Percentiles rank a stretch among this genome's conserved stretches.
These are phyloP conservation scores for Bombus huntii DNA, from an alignment of 1,140 invertebrate species.

Conservation along the genomic window DNA sequence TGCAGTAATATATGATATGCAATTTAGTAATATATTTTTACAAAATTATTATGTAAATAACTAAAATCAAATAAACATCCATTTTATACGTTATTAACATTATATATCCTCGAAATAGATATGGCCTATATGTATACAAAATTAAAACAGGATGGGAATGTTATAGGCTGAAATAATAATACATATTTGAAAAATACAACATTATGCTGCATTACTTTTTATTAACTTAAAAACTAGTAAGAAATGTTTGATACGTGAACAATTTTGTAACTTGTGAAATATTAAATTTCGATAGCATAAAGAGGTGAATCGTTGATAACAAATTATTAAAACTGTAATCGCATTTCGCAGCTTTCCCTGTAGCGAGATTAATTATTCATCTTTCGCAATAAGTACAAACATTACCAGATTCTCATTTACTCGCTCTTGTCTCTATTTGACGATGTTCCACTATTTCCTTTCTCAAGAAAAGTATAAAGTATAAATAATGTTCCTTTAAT, in stretches of 20 bases:
- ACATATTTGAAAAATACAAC: slow-evolving; percentile 55
- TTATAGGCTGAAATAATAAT: slow-evolving; percentile 50
- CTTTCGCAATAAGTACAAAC: slow-evolving; percentile 48
- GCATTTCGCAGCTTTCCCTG: slow-evolving; percentile 31
- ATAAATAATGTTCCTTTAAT: slow-evolving; percentile 15
- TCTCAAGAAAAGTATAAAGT: slow-evolving; percentile 16
- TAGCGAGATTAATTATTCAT: slow-evolving; percentile 6
- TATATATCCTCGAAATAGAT: neutral
- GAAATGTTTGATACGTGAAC: slow-evolving; percentile 49
- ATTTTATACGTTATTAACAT: neutral
- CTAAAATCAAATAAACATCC: neutral
- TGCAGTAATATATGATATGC: neutral
- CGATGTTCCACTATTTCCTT: slow-evolving; percentile 7
- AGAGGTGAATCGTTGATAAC: slow-evolving; percentile 37
- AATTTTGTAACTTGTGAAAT: slow-evolving; percentile 46
- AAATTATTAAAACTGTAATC: slow-evolving; percentile 49
- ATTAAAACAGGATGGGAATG: slow-evolving; percentile 22
- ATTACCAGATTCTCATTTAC: slow-evolving; percentile 14
- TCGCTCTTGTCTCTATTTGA: neutral
- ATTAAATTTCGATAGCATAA: slow-evolving; percentile 35
- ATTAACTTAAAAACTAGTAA: slow-evolving; percentile 69
- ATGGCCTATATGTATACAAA: neutral
- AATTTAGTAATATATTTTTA: slow-evolving; percentile 31
- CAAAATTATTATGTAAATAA: neutral
- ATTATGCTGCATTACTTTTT: slow-evolving; percentile 61